phyloP scores from a whole-genome alignment of 2,888 invertebrate genomes.

The Drosophila birchii region DNA sequence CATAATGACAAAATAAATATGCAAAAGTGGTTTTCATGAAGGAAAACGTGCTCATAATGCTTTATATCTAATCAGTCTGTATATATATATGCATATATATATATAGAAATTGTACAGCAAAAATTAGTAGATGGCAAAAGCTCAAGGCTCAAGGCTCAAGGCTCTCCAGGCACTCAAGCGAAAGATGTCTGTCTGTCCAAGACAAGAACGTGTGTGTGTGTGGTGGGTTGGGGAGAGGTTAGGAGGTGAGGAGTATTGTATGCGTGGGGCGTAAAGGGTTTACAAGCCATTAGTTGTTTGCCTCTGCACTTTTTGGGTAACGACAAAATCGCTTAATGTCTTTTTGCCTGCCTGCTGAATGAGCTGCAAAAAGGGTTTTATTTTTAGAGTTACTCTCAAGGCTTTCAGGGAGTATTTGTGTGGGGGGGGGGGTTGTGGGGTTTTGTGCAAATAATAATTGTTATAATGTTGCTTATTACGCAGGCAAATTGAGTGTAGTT shows the following conservation, averaged over 20 bases:
- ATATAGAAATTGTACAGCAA: slow-evolving; percentile 66
- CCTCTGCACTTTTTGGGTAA: slow-evolving; percentile 47
- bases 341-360: slow-evolving; percentile 38
- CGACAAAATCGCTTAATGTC: slow-evolving; percentile 76
- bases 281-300: slow-evolving; percentile 77
- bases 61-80: slow-evolving; percentile 76
- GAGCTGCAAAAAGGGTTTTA: slow-evolving; percentile 48
- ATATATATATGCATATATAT: too few relatives aligned
- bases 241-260: too few relatives aligned
- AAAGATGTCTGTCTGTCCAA: slow-evolving; percentile 30
- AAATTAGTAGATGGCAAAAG: slow-evolving; percentile 75
- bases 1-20: slow-evolving; percentile 85
- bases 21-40: slow-evolving; percentile 80
- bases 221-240: neutral
- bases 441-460: slow-evolving; percentile 79
- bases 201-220: slow-evolving; percentile 5
- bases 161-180: slow-evolving; percentile 51
- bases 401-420: neutral
- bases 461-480: slow-evolving; percentile 28
- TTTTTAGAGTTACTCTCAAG: slow-evolving; percentile 23
- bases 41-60: slow-evolving; percentile 79
- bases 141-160: slow-evolving; percentile 50
- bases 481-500: slow-evolving; percentile 42
- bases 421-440: neutral
- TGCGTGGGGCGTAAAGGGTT: slow-evolving; percentile 59